Base-by-base conservation (phyloP, 2,888 invertebrate genomes). In the Leucoma salicis region DNA sequence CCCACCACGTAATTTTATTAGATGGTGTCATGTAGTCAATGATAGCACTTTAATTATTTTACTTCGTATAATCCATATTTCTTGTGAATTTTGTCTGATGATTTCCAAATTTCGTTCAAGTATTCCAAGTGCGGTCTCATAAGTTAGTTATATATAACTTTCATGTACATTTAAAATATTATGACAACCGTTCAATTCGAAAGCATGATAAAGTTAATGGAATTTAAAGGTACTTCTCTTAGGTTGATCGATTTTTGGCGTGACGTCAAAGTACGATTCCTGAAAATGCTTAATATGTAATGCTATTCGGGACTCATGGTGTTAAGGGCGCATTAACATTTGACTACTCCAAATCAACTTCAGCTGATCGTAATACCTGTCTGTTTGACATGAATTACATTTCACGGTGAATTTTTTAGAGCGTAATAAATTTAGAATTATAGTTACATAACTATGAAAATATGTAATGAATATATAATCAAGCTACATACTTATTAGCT, bases 131-230 rank as follows among this genome's bases (percentile, higher is more conserved):
- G n/a, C n/a, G n/a, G n/a, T n/a, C n/a, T n/a, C n/a, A n/a, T n/a
- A n/a, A n/a, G n/a, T n/a, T n/a, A n/a, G n/a, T n/a, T n/a, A n/a
- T n/a, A n/a, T n/a, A n/a, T n/a, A n/a, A 47, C 35, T 47, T 43
- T 34, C 11, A 10, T n/a, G n/a, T 31, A 39, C 40, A 34, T 48
- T 43, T n/a, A 21, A 44, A 28, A 41, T 47, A 42, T 43, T 43
- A 45, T 52, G 46, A 44, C 44, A 46, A 35, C 37, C 35, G 40
- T 36, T 51, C 33, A 27, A 46, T 34, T 14, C 21, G 13, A 16
- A 35, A 36, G 31, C 49, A 42, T 46, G 56, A 42, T 38, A 41
- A 60, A 50, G 53, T 63, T 61, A 43, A 62, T 50, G 49, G 48
- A 52, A 42, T 62, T 45, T 50, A 45, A 48, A 60, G 56, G 55